These are phyloP conservation scores for Lydus trimaculatus DNA, from an alignment of 2,888 invertebrate genomes.

Conservation along the genomic window DNA sequence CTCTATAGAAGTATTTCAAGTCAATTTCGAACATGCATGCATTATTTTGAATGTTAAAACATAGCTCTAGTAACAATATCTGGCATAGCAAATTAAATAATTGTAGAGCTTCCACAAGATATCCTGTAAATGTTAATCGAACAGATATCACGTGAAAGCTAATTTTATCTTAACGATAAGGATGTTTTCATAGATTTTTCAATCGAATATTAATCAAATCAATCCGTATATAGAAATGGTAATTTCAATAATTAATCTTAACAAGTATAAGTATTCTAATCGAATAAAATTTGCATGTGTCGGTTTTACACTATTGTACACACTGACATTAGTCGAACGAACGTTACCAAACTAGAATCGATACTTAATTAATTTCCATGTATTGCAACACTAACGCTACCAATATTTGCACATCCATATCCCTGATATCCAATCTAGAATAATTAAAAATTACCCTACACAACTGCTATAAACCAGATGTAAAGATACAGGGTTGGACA, in stretches of 20 bases:
- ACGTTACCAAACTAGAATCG: background rate
- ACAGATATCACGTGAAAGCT: no score
- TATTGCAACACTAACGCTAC: background rate
- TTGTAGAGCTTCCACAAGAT: no score
- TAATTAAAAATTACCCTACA: background rate
- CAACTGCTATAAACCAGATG: background rate
- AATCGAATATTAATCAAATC: background rate
- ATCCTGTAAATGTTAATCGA: background rate
- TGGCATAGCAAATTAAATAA: background rate
- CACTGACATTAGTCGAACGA: background rate
- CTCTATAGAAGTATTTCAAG: background rate
- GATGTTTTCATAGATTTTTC: no score
- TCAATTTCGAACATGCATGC: background rate
- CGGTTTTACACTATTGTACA: background rate
- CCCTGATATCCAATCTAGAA: background rate
- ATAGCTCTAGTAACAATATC: background rate
- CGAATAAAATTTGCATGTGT: conserved; percentile 2
- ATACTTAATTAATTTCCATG: conserved; percentile 8
- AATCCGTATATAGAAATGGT: background rate
- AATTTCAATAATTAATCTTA: background rate
- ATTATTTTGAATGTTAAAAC: background rate
- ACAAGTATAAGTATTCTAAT: background rate
- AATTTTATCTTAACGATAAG: no score
- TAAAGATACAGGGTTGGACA: no score
- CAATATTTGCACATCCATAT: conserved; percentile 4